Evolutionary conservation across 2,113 vertebrate genomes (phyloP).

Genomic region (Gnathonemus echidnorhynchus): DNA sequence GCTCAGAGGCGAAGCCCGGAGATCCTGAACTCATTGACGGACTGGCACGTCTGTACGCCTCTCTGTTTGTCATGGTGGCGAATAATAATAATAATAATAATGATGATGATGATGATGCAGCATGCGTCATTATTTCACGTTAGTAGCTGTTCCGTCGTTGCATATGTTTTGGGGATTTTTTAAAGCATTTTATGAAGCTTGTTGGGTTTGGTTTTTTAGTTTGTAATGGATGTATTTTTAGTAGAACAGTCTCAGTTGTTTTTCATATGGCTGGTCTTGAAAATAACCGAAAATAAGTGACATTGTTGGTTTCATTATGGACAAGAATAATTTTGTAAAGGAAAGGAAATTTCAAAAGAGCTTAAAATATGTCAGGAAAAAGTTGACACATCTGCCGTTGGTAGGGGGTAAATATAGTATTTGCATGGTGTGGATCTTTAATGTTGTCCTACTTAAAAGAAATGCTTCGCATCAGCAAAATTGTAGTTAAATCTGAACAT

Average conservation of each 20-base stretch:
- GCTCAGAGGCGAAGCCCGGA: neutral
- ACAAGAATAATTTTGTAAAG: neutral
- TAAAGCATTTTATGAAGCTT: neutral
- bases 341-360: neutral
- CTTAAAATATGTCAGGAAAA: neutral
- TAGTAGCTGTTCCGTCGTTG: neutral
- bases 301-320: neutral
- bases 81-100: neutral
- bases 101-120: neutral
- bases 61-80: neutral
- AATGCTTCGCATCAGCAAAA: neutral
- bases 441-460: neutral
- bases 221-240: neutral
- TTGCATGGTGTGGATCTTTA: neutral
- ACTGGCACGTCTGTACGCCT: neutral
- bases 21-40: neutral
- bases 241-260: neutral
- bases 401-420: neutral
- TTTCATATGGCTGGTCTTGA: neutral
- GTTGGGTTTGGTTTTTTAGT: neutral
- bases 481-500: neutral
- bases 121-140: neutral
- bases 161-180: neutral
- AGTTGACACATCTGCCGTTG: neutral
- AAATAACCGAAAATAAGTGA: neutral